These are phyloP conservation scores for Epizoanthus illoricatus DNA, from an alignment of 92 coral and sea anemone species.

Conservation along the genomic window DNA sequence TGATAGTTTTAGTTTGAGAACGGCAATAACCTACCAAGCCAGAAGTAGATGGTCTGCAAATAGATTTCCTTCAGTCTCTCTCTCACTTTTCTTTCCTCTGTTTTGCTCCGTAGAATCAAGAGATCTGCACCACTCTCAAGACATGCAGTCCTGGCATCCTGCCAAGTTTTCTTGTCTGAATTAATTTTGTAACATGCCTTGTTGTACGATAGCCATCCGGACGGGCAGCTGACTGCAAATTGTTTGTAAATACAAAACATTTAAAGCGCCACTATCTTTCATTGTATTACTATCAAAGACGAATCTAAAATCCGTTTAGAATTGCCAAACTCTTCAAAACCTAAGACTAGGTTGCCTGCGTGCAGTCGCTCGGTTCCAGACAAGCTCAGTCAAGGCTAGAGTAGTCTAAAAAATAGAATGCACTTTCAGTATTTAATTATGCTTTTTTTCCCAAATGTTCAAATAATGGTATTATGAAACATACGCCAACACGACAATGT, in stretches of 20 bases:
- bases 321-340: background rate
- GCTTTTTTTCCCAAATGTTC: too few relatives aligned
- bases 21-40: conserved; percentile 74
- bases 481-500: too few relatives aligned
- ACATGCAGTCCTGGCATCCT: conserved; percentile 65
- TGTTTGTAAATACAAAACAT: background rate
- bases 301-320: too few relatives aligned
- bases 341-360: background rate
- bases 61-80: conserved; percentile 45
- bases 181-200: conserved; percentile 74
- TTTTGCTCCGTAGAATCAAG: conserved; percentile 55
- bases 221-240: conserved; percentile 66
- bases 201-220: conserved; percentile 65
- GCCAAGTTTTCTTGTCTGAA: conserved; percentile 42
- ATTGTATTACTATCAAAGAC: too few relatives aligned
- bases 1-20: background rate
- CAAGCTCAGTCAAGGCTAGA: background rate
- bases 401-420: too few relatives aligned
- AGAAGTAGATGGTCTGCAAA: conserved; percentile 61
- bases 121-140: conserved; percentile 72
- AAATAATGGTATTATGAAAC: too few relatives aligned
- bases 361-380: background rate
- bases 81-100: conserved; percentile 72
- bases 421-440: too few relatives aligned
- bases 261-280: too few relatives aligned